Conservation (phyloP, 2,888 invertebrate species). For the Clepsis dumicolana region DNA sequence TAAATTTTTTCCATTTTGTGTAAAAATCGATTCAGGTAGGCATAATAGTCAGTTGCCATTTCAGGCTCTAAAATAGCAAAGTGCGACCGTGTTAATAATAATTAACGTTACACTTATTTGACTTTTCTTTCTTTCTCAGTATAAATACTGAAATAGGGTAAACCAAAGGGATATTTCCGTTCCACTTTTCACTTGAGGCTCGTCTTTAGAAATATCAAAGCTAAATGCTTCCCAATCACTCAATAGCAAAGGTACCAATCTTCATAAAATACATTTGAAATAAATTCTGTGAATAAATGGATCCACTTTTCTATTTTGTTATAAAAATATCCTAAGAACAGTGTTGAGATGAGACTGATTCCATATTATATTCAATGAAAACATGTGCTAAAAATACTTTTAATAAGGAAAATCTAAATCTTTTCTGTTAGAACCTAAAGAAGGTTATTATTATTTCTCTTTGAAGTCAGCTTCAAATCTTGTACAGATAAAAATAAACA, state of each 20-base stretch:
- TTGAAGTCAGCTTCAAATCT: not conserved
- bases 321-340: not conserved
- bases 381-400: not conserved
- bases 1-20: no score
- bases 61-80: not conserved
- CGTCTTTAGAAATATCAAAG: not conserved
- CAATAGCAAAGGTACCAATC: not conserved
- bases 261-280: not conserved
- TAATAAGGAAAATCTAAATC: slow-evolving; percentile 5
- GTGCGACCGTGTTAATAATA: not conserved
- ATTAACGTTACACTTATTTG: not conserved
- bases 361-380: not conserved
- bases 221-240: not conserved
- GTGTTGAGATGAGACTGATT: not conserved
- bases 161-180: not conserved
- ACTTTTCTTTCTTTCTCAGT: not conserved
- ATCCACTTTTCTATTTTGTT: not conserved
- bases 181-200: not conserved
- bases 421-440: not conserved
- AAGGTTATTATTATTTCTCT: slow-evolving; percentile 13
- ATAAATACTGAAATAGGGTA: no score
- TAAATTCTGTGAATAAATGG: not conserved
- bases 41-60: no score
- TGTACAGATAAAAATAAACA: not conserved
- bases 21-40: no score